phyloP scores from a whole-genome alignment of 1,140 invertebrate genomes.

The Lethrus apterus region DNA sequence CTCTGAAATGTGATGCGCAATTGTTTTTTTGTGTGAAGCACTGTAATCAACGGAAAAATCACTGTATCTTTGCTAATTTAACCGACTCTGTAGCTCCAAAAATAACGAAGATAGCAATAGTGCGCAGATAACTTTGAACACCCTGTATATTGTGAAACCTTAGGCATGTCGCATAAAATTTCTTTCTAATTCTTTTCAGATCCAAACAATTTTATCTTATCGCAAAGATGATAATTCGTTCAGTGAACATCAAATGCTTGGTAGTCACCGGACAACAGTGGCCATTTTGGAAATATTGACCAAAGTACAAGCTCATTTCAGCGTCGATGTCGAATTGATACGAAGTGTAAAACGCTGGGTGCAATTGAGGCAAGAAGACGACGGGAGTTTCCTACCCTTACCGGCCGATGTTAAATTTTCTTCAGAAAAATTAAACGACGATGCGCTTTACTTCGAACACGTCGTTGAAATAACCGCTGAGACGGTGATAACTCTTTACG shows the following conservation, averaged over 20 bases:
- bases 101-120: not conserved
- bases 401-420: constrained; percentile 48
- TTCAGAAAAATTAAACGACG: constrained; percentile 11
- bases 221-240: constrained; percentile 53
- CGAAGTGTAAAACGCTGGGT: constrained; percentile 52
- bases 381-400: constrained; percentile 51
- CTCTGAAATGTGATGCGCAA: too few relatives aligned
- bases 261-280: constrained; percentile 50
- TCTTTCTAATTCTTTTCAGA: constrained; percentile 37
- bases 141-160: not conserved
- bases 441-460: constrained; percentile 44
- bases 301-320: constrained; percentile 51
- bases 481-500: constrained; percentile 49
- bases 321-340: constrained; percentile 50
- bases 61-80: constrained; percentile 3
- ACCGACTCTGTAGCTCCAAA: too few relatives aligned
- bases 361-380: constrained; percentile 48
- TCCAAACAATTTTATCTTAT: constrained; percentile 53
- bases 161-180: not conserved
- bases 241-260: constrained; percentile 53
- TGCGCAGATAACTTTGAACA: not conserved
- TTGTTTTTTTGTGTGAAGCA: too few relatives aligned
- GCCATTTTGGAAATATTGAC: constrained; percentile 50
- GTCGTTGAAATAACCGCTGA: constrained; percentile 52
- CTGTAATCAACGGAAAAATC: too few relatives aligned